Evolutionary conservation across 2,113 vertebrate species (phyloP), one percentile per base, ranked within the genome.

Genomic region (Hippocampus mohnikei): DNA sequence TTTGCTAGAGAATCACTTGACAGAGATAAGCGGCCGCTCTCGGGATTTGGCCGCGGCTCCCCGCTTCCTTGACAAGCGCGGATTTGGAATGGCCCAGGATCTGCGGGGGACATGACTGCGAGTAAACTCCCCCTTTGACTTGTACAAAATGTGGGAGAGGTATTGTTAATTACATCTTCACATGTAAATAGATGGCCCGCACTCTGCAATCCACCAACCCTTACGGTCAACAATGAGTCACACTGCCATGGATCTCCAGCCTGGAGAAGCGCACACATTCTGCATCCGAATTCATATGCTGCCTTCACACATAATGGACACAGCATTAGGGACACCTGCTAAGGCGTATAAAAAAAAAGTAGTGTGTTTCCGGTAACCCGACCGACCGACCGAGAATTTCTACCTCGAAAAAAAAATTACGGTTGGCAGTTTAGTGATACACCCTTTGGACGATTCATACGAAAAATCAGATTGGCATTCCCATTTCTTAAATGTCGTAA

Each of bases 11-110:
- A 73, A 76, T 79, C 73, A 77, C 80, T 84, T 73, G 79, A 87
- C 83, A 79, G 78, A 79, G 78, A 85, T 79, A 85, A 86, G 69
- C 77, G 82, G 84, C 79, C 80, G 78, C 78, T 84, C 79, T 80
- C 21, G 1, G 79, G 76, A 80, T 86, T 79, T 58, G n/a, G 66
- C 41, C 42, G 23, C 23, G 13, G 63, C n/a, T 27, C 18, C 23
- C 42, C 41, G 42, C 63, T 65, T 25, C 13, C 83, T 78, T 78
- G 83, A 87, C 78, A 81, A 77, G 63, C 23, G 74, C 79, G 80
- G 40, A 82, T 66, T 75, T 2, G 20, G n/a, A 18, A 64, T 18
- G 62, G 71, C 77, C 76, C 66, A 73, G 68, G 62, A 81, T 48
- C 48, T 53, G 73, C 18, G 12, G 79, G 70, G 69, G 60, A 25